Conservation (phyloP, 2,113 vertebrate genomes). For the Brienomyrus longianalis region DNA sequence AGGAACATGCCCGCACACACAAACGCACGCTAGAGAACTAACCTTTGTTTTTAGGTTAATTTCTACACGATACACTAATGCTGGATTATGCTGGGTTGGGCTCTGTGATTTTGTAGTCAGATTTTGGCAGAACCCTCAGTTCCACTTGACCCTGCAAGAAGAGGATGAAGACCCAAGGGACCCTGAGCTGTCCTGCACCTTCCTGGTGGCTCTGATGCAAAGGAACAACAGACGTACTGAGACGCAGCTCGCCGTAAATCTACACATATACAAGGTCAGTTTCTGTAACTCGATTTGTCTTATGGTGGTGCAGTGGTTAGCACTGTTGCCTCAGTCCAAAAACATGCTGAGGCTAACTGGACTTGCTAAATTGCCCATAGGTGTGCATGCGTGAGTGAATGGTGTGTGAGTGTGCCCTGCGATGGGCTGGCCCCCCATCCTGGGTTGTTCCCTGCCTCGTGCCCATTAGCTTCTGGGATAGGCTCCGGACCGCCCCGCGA, state of each 20-base stretch:
- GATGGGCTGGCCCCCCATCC: no score
- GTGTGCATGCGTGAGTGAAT: no score
- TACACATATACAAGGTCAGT: constrained; percentile 54
- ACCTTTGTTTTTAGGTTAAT: neutral
- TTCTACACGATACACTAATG: neutral
- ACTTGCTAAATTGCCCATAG: no score
- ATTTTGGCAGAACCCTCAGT: constrained; percentile 64
- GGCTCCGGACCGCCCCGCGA: no score
- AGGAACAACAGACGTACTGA: constrained; percentile 52
- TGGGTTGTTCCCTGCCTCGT: no score
- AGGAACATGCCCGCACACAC: neutral
- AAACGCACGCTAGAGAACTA: neutral
- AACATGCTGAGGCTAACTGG: no score
- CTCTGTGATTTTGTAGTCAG: constrained; percentile 32
- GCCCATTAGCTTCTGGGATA: no score
- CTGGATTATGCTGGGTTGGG: neutral
- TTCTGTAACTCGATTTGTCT: neutral
- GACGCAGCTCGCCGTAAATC: constrained; percentile 29
- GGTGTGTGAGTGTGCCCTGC: no score
- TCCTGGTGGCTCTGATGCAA: constrained; percentile 66
- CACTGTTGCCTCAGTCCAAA: no score
- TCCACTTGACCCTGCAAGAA: constrained; percentile 44
- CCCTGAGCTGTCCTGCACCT: constrained; percentile 48
- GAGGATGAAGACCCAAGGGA: constrained; percentile 31
- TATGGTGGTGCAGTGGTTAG: no score